These are phyloP conservation scores for Hiodon alosoides DNA, from an alignment of 2,113 vertebrate genomes.

Conservation along the genomic window DNA sequence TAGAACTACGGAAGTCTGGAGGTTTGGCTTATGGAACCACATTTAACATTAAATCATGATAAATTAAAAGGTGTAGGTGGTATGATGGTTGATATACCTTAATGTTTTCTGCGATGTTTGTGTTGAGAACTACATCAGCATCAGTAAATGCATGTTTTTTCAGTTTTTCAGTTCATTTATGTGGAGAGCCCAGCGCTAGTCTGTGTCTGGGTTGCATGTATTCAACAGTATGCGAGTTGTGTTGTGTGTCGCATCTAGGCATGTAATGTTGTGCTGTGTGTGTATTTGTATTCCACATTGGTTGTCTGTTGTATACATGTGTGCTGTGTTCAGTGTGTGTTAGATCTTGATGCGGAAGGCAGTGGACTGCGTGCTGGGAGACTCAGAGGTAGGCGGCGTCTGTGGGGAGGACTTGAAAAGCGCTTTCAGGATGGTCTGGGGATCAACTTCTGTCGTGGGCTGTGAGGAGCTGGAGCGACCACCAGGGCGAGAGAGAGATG, in stretches of 20 bases:
- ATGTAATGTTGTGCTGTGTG: neutral
- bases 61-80: too few relatives aligned
- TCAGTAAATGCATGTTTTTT: too few relatives aligned
- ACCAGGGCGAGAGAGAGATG: slow-evolving; percentile 52
- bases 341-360: slow-evolving; percentile 98
- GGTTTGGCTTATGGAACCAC: too few relatives aligned
- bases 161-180: too few relatives aligned
- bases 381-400: slow-evolving; percentile 64
- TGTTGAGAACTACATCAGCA: too few relatives aligned
- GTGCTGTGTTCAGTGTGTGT: slow-evolving; percentile 21
- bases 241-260: neutral
- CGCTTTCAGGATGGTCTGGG: slow-evolving; percentile 93
- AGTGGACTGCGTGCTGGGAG: slow-evolving; percentile 73
- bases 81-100: too few relatives aligned
- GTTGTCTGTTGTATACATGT: slow-evolving; percentile 15
- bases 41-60: too few relatives aligned
- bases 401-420: slow-evolving; percentile 92
- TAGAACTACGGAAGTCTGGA: too few relatives aligned
- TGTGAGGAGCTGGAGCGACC: slow-evolving; percentile 64
- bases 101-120: too few relatives aligned
- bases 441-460: slow-evolving; percentile 87
- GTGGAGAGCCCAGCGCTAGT: too few relatives aligned
- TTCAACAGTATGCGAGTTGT: neutral
- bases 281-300: neutral
- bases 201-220: neutral